These are phyloP conservation scores for Novumbra hubbsi DNA, from an alignment of 2,797 vertebrate genomes.

Conservation along the genomic window DNA sequence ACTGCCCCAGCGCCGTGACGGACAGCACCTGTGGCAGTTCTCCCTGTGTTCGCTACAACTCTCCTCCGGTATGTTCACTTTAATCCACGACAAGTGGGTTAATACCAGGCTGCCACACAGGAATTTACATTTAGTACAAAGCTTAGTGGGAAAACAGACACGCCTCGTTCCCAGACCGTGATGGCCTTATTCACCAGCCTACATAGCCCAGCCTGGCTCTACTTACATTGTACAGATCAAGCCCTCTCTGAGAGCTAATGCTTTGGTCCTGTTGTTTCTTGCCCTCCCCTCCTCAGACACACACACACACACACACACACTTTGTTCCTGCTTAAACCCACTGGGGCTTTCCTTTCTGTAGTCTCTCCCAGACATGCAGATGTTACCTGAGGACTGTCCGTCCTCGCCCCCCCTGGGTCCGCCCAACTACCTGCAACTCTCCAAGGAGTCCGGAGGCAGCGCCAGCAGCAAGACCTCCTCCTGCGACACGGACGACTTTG, in stretches of 20 bases:
- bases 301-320: constrained; percentile 4
- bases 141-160: constrained; percentile 25
- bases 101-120: neutral
- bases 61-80: constrained; percentile 86
- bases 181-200: constrained; percentile 42
- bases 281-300: neutral
- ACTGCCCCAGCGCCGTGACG: constrained; percentile 75
- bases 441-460: constrained; percentile 94
- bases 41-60: constrained; percentile 89
- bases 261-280: constrained; percentile 3
- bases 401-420: constrained; percentile 90
- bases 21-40: constrained; percentile 90
- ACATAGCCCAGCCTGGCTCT: constrained; percentile 27
- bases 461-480: constrained; percentile 97
- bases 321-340: neutral
- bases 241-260: constrained; percentile 20
- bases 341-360: constrained; percentile 39
- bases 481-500: constrained; percentile 95
- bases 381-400: constrained; percentile 88
- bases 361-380: constrained; percentile 96
- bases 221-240: constrained; percentile 35
- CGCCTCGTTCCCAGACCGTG: constrained; percentile 28
- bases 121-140: neutral
- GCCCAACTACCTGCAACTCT: constrained; percentile 93
- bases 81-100: neutral